phyloP scores from a whole-genome alignment of 2,888 invertebrate species.

The Orthosia gracilis region DNA sequence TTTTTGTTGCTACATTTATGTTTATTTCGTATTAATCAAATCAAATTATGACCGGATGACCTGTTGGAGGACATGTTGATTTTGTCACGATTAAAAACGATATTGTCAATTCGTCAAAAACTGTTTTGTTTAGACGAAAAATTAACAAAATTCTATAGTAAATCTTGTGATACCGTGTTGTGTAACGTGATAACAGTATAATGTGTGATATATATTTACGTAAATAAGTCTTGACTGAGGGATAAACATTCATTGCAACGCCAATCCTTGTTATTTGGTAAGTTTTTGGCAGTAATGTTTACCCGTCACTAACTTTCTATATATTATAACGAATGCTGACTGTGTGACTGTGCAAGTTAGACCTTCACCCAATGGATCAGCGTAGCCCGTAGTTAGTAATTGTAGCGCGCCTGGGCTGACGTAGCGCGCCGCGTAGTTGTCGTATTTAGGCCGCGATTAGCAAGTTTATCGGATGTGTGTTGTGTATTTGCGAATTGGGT shows the following conservation, averaged over 20 bases:
- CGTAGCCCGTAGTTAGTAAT: constrained; percentile 73
- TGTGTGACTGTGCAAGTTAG: constrained; percentile 62
- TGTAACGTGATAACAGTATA: constrained; percentile 83
- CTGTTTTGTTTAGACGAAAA: constrained; percentile 86
- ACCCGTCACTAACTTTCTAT: constrained; percentile 82
- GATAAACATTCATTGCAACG: constrained; percentile 78
- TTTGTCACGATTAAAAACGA: constrained; percentile 86
- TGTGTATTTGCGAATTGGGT: constrained; percentile 79
- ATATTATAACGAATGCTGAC: constrained; percentile 70
- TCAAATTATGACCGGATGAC: constrained; percentile 82
- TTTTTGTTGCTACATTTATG: constrained; percentile 9
- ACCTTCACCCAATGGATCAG: constrained; percentile 60
- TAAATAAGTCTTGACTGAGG: constrained; percentile 79
- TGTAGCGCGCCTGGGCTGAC: constrained; percentile 74
- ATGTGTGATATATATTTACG: constrained; percentile 85
- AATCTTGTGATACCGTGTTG: constrained; percentile 81
- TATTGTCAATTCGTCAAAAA: constrained; percentile 89
- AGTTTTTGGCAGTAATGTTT: constrained; percentile 84
- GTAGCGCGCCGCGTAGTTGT: constrained; percentile 71
- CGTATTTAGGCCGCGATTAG: constrained; percentile 77
- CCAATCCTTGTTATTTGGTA: constrained; percentile 85
- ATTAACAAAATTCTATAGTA: constrained; percentile 86
- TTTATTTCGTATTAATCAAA: constrained; percentile 26
- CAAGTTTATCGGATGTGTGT: constrained; percentile 74
- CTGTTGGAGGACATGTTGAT: constrained; percentile 89